Conservation (phyloP, 2,797 vertebrate species). For the Lagodon rhomboides region DNA sequence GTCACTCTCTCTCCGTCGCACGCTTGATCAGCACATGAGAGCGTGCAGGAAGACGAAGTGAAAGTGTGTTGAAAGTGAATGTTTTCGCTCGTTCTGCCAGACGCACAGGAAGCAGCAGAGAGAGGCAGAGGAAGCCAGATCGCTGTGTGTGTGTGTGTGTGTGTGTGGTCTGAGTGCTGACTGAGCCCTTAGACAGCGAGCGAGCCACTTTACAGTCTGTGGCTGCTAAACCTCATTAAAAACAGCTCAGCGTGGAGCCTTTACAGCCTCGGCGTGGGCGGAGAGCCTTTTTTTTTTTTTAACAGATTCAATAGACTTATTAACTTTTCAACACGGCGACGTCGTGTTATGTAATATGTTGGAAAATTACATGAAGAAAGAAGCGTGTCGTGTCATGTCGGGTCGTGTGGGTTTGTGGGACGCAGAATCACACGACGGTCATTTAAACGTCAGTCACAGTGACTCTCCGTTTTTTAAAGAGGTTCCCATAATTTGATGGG, state of each 20-base stretch:
- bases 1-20: background rate
- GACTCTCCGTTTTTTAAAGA: background rate
- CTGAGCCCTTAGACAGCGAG: conserved; percentile 58
- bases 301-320: conserved; percentile 4
- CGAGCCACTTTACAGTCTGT: conserved; percentile 57
- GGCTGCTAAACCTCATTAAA: conserved; percentile 61
- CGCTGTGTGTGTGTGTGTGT: conserved; percentile 39
- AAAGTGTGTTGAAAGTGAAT: conserved; percentile 88
- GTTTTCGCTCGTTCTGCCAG: conserved; percentile 73
- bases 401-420: background rate
- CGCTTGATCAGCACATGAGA: conserved; percentile 33
- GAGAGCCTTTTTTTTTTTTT: background rate
- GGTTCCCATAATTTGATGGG: background rate
- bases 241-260: conserved; percentile 40
- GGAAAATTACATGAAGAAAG: background rate
- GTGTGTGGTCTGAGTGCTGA: conserved; percentile 77
- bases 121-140: conserved; percentile 79
- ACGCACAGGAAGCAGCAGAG: conserved; percentile 75
- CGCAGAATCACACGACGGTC: background rate
- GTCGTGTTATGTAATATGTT: background rate
- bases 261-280: background rate
- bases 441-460: background rate
- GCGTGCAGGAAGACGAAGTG: conserved; percentile 81
- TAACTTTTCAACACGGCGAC: conserved; percentile 22
- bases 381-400: background rate